These are phyloP conservation scores for Lagopus muta DNA, from an alignment of 2,113 vertebrate species.

Conservation along the genomic window DNA sequence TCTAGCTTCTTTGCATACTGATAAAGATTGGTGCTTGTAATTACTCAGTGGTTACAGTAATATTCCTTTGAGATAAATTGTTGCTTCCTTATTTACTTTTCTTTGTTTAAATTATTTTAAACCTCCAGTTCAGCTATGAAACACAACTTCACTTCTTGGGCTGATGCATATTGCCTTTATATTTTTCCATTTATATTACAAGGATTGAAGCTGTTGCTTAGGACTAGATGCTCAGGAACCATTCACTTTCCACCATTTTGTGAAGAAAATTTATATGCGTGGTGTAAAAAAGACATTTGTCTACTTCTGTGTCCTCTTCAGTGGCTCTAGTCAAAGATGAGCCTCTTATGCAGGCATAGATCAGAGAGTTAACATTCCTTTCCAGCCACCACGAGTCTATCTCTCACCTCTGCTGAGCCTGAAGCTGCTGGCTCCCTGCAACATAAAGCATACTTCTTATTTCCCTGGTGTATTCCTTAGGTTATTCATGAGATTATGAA, in stretches of 20 bases:
- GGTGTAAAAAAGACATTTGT: not conserved
- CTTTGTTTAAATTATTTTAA: conserved; percentile 63
- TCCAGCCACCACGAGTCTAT: not conserved
- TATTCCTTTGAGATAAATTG: conserved; percentile 75
- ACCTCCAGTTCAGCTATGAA: conserved; percentile 19
- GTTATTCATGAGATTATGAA: not conserved
- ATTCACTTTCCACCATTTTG: not conserved
- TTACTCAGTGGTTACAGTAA: conserved; percentile 73
- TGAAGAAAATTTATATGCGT: not conserved
- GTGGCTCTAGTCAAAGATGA: not conserved
- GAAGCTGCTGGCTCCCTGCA: not conserved
- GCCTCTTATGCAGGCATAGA: not conserved
- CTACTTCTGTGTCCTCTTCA: not conserved
- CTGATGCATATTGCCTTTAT: not conserved
- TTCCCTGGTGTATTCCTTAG: not conserved
- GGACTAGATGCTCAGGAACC: not conserved
- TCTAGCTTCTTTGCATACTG: conserved; percentile 76
- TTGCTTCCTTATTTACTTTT: conserved; percentile 74
- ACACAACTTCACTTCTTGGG: not conserved
- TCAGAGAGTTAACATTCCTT: not conserved
- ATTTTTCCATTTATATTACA: not conserved
- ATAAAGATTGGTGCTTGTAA: conserved; percentile 76
- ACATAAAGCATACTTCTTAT: not conserved
- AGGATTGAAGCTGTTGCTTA: not conserved
- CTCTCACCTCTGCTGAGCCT: not conserved